phyloP scores from a whole-genome alignment of 1,140 invertebrate genomes.

The Zaprionus gabonicus region DNA sequence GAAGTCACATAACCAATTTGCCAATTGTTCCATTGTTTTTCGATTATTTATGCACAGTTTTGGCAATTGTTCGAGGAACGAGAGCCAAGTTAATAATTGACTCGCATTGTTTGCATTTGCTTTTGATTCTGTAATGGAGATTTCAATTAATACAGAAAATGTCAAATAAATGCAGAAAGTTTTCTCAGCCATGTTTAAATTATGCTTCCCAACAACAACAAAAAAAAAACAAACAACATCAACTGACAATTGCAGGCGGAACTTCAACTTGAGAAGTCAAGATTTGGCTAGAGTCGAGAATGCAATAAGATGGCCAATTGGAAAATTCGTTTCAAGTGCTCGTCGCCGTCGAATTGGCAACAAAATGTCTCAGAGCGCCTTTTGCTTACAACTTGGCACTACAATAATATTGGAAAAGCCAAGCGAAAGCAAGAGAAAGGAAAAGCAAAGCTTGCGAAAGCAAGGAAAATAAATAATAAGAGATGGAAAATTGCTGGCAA shows the following conservation, averaged over 20 bases:
- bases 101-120: background rate
- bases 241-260: conserved; percentile 17
- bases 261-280: conserved; percentile 27
- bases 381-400: conserved; percentile 48
- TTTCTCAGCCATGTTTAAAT: conserved; percentile 43
- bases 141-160: conserved; percentile 42
- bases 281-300: conserved; percentile 24
- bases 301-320: conserved; percentile 66
- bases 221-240: background rate
- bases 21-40: background rate
- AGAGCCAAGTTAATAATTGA: background rate
- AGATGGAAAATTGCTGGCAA: conserved; percentile 57
- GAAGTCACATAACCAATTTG: background rate
- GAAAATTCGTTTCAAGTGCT: conserved; percentile 45
- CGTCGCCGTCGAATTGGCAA: conserved; percentile 64
- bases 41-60: conserved; percentile 14
- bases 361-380: conserved; percentile 67
- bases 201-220: background rate
- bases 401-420: conserved; percentile 35
- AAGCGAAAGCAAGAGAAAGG: background rate
- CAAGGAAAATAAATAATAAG: conserved; percentile 46
- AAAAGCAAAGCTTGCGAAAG: background rate
- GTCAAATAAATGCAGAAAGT: conserved; percentile 7
- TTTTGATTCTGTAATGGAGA: conserved; percentile 21
- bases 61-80: background rate